These are phyloP conservation scores for Parelbella ahira DNA, from an alignment of 2,888 invertebrate genomes.

Conservation along the genomic window DNA sequence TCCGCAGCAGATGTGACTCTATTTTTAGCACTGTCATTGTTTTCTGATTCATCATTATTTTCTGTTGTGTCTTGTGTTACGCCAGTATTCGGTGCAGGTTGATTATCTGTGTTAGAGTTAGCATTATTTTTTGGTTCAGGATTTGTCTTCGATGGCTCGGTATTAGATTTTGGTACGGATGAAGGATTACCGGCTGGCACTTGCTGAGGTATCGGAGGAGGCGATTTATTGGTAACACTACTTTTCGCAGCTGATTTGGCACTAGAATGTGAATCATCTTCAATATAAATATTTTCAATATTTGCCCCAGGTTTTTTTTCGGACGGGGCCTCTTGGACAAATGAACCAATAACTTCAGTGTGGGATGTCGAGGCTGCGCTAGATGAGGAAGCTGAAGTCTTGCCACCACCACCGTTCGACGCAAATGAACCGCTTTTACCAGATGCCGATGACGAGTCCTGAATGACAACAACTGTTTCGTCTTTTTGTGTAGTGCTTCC, in stretches of 20 bases:
- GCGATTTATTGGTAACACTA: too few species aligned
- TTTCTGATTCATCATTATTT: too few species aligned
- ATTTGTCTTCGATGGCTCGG: too few species aligned
- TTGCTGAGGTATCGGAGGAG: too few species aligned
- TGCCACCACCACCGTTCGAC: conserved; percentile 19
- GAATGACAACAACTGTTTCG: conserved; percentile 30
- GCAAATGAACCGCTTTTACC: conserved; percentile 29
- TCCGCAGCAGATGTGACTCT: too few species aligned
- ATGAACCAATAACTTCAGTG: conserved; percentile 30
- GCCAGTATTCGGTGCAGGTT: too few species aligned
- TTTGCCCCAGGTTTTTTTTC: conserved; percentile 19
- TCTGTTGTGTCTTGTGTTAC: too few species aligned
- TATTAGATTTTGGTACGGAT: too few species aligned
- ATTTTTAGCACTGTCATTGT: too few species aligned
- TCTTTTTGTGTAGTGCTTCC: conserved; percentile 9
- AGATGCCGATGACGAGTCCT: conserved; percentile 31
- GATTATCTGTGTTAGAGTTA: too few species aligned
- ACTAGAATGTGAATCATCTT: conserved; percentile 28
- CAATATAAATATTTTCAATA: conserved; percentile 31
- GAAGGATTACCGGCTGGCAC: too few species aligned
- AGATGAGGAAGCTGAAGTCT: conserved; percentile 26
- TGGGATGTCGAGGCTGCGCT: conserved; percentile 31
- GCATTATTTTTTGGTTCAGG: too few species aligned
- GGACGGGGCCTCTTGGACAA: conserved; percentile 24
- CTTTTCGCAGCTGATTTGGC: conserved; percentile 24